Percentiles rank a stretch among this genome's conserved stretches.
phyloP scores from a whole-genome alignment of 37 sponge, comb jelly and placozoan genomes.

The Hormiphora californensis region DNA sequence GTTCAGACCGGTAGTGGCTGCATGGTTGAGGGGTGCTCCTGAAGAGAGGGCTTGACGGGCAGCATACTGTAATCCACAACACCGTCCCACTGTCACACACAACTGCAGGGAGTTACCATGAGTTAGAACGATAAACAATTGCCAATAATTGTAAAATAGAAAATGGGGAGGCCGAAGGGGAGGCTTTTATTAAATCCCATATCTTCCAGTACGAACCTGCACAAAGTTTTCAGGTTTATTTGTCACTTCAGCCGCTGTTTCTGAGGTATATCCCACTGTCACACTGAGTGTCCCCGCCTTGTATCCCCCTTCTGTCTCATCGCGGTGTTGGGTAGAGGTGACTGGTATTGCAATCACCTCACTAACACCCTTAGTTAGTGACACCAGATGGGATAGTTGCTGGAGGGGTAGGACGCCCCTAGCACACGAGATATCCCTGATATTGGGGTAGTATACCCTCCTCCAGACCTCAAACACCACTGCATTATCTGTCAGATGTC shows the following conservation, averaged over 20 bases:
- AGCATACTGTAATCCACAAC: slow-evolving; percentile 39
- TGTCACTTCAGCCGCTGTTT: background rate
- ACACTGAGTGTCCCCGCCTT: slow-evolving; percentile 16
- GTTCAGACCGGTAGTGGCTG: slow-evolving; percentile 17
- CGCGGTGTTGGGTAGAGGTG: no score
- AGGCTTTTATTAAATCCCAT: no score
- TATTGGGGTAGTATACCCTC: slow-evolving; percentile 85
- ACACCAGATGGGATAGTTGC: slow-evolving; percentile 28
- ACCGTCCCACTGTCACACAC: slow-evolving; percentile 21
- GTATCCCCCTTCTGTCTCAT: background rate
- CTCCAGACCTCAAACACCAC: slow-evolving; percentile 85
- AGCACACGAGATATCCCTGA: slow-evolving; percentile 79
- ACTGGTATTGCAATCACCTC: background rate
- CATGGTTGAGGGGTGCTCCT: slow-evolving; percentile 19
- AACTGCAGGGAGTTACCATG: slow-evolving; percentile 16
- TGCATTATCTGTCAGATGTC: slow-evolving; percentile 41
- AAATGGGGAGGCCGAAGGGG: no score
- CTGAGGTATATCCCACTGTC: background rate
- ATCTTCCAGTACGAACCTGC: no score
- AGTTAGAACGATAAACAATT: no score
- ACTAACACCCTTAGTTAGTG: background rate
- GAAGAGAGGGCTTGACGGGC: background rate
- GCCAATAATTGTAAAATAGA: no score
- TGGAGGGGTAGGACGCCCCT: slow-evolving; percentile 58
- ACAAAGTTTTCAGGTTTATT: no score